Evolutionary conservation across 2,797 vertebrate genomes (phyloP), one percentile per base, ranked within the genome.

Genomic region (Chelmon rostratus): DNA sequence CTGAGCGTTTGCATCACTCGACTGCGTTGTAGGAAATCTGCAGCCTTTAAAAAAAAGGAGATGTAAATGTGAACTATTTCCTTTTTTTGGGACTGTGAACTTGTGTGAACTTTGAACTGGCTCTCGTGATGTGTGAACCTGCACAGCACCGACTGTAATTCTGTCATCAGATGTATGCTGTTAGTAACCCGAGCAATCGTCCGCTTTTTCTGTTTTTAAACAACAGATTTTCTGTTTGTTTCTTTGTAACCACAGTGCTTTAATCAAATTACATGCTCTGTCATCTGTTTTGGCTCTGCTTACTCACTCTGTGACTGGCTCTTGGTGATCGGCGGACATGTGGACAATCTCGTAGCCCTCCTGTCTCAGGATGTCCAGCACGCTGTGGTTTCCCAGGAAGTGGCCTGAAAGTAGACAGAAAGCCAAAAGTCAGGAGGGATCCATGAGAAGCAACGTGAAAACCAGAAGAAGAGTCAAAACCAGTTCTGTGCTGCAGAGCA

Each of bases 321-420:
- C 96, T 89, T 96, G 96, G 37, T 92, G 77, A 62, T 91, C 87
- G 0, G 98, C 94, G 0, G 96, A 93, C 9, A 96, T 96, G 92
- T 99, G 98, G 72, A 96, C 94, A 81, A 99, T 97, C 89, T 98
- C 95, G 84, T 98, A 97, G 78, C 98, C 98, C 75, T 97, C 97
- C 93, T 97, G 96, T 80, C 96, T 95, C 86, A 99, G 96, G 88
- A 99, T 97, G 87, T 99, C 97, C 83, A 99, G 96, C 92, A 99
- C 97, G 35, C 98, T 99, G 93, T 96, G 97, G 94, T 99, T 99
- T 72, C 98, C 98, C 93, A 99, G 95, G 92, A 99, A 99, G 93
- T 99, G 98, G 94, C 98, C 98, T 99, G 91, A 84, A 11, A 57
- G 62, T 13, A 50, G 77, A 84, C n/a, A 40, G 56, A 73, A 64